Conservation (phyloP, 1,140 invertebrate genomes). For the Venustaconcha ellipsiformis region DNA sequence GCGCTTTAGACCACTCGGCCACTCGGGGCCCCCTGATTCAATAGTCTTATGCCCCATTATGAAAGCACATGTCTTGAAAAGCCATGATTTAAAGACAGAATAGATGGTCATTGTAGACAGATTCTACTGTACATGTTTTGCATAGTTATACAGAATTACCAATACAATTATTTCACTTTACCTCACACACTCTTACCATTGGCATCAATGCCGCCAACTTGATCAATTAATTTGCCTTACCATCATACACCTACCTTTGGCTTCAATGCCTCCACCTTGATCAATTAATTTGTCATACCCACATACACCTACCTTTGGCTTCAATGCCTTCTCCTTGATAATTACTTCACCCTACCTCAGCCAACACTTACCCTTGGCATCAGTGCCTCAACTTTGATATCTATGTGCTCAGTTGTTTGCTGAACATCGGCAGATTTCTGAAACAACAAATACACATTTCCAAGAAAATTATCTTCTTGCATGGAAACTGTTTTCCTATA, state of each 20-base stretch:
- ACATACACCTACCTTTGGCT: neutral
- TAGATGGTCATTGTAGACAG: too few species aligned
- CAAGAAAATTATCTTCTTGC: too few species aligned
- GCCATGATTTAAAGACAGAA: too few species aligned
- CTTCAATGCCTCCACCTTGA: neutral
- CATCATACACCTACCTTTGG: neutral
- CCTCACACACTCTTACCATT: too few species aligned
- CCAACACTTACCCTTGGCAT: conserved; percentile 83
- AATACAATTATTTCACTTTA: too few species aligned
- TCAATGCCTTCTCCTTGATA: neutral
- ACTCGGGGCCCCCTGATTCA: too few species aligned
- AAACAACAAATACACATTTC: conserved; percentile 19
- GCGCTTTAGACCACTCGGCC: too few species aligned
- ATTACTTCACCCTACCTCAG: neutral
- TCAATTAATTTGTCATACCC: neutral
- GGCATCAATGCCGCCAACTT: neutral
- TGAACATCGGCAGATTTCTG: conserved; percentile 30
- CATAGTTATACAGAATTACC: too few species aligned
- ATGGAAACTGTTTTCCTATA: too few species aligned
- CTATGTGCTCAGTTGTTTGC: conserved; percentile 49
- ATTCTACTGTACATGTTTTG: too few species aligned
- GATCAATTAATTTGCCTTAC: neutral
- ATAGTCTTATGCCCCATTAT: too few species aligned
- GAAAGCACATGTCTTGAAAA: too few species aligned
- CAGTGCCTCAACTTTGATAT: conserved; percentile 81